Evolutionary conservation across 2,113 vertebrate species (phyloP).

Genomic region (Acanthisitta chloris): DNA sequence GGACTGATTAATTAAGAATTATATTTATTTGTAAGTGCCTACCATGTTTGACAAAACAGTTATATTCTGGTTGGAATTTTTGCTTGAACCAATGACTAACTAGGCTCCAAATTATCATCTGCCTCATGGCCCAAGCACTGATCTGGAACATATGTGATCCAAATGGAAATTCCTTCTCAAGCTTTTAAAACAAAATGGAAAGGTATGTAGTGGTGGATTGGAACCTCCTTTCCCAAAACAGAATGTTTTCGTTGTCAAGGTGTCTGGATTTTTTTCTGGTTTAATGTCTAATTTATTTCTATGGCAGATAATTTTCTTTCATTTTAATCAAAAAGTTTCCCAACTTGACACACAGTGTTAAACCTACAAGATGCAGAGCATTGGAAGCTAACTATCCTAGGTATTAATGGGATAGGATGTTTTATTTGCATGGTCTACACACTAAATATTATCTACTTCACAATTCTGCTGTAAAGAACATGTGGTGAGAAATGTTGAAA

Average conservation of each 20-base stretch:
- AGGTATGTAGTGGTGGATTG: fast-evolving
- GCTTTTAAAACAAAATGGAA: neutral
- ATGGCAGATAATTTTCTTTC: neutral
- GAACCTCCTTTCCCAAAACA: fast-evolving
- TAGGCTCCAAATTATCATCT: neutral
- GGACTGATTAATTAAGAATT: neutral
- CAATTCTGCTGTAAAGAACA: neutral
- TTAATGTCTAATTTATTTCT: neutral
- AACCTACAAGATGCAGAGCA: neutral
- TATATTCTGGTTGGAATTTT: neutral
- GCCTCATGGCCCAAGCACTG: neutral
- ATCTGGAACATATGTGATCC: neutral
- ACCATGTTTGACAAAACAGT: neutral
- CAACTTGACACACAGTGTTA: neutral
- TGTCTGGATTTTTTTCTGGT: neutral
- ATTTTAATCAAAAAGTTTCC: neutral
- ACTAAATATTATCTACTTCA: neutral
- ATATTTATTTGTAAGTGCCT: neutral
- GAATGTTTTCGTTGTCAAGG: neutral
- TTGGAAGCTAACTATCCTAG: neutral
- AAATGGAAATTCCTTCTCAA: neutral
- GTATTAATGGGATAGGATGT: neutral
- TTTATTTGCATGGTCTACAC: neutral
- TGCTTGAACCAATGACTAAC: neutral
- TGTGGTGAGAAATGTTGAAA: neutral